Evolutionary conservation across 2,797 vertebrate species (phyloP), one percentile per base, ranked within the genome.

Genomic region (Lithobates pipiens): DNA sequence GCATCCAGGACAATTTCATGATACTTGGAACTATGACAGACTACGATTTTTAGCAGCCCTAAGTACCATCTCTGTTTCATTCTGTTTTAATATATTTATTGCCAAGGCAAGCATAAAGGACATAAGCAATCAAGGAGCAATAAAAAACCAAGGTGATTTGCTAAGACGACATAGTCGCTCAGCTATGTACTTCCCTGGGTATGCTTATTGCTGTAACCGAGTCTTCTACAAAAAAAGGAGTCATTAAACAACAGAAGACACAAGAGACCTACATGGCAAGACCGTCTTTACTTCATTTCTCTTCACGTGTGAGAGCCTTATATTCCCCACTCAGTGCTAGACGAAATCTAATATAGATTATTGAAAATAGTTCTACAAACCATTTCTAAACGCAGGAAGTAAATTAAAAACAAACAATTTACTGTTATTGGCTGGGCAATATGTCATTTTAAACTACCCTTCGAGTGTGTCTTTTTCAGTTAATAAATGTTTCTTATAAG

Each of bases 271-370:
- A 69, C 44, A 61, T 68, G 57, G 81, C 81, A 68, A 68, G n/a
- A 39, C 76, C 70, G 44, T 71, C 70, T 63, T 79, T 74, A 39
- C 76, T 76, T 80, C 76, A 87, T 87, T 84, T 84, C 81, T 83
- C 76, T 84, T 86, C 83, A 79, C 84, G 46, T 79, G 80, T 76
- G 76, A 67, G 85, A 79, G 71, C 32, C 61, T 83, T 46, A 75
- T 80, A 87, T 87, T 87, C 86, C 86, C 86, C 44, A 39, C 76
- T 80, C 81, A 87, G 86, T 84, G 81, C 76, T 84, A 80, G 80
- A 83, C 79, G 71, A 87, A 87, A 87, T 87, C 86, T 80, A 87
- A 87, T 87, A 87, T 83, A 83, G 86, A 87, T 87, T 87, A 87
- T 84, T 80, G 81, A 87, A 84, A 87, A 87, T 75, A 84, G 76